phyloP scores from a whole-genome alignment of 2,113 vertebrate species.

The Rhinolophus sinicus region DNA sequence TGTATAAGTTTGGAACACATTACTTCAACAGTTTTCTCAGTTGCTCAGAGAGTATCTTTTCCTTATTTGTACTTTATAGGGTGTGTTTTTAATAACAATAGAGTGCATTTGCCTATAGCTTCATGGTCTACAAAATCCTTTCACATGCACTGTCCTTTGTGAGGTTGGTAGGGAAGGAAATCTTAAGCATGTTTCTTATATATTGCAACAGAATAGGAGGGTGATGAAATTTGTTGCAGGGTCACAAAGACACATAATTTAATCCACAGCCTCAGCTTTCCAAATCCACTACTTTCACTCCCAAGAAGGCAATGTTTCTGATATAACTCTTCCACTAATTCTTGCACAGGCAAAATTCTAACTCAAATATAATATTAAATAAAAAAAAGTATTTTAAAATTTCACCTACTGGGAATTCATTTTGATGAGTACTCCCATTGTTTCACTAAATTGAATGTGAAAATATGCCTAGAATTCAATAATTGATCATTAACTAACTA shows the following conservation, averaged over 20 bases:
- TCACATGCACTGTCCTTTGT: not conserved
- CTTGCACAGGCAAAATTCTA: not conserved
- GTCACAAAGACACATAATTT: not conserved
- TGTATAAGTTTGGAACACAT: conserved; percentile 23
- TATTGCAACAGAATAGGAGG: not conserved
- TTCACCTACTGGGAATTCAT: not conserved
- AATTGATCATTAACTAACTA: not conserved
- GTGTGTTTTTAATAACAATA: not conserved
- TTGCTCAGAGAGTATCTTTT: not conserved
- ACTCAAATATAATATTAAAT: not conserved
- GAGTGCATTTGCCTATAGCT: not conserved
- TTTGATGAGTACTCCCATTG: not conserved
- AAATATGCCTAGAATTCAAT: not conserved
- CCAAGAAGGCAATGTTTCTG: not conserved
- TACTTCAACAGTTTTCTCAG: not conserved
- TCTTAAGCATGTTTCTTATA: not conserved
- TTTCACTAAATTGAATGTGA: not conserved
- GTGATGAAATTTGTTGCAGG: conserved; percentile 2
- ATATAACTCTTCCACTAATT: not conserved
- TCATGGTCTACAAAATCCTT: not conserved
- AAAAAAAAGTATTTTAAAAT: not conserved
- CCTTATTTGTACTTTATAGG: not conserved
- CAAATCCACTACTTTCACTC: not conserved
- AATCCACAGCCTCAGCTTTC: not conserved
- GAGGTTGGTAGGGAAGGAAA: not conserved